A percentile compares a stretch with the other conserved stretches of the same genome.
These are phyloP conservation scores for Cybosia mesomella DNA, from an alignment of 2,888 invertebrate species.

Conservation along the genomic window DNA sequence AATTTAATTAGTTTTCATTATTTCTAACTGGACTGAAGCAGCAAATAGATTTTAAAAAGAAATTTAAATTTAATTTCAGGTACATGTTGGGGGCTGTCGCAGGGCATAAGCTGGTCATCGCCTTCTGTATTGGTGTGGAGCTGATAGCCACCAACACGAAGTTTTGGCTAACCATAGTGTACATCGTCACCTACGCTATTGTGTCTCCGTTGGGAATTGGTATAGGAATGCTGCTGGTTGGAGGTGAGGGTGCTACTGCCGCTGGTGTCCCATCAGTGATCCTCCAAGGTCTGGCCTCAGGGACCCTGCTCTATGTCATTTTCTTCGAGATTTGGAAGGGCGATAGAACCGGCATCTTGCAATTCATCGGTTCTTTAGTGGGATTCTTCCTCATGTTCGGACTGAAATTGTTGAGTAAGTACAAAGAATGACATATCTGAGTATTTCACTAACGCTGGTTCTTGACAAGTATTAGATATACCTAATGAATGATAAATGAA, in stretches of 20 bases:
- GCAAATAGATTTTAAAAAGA: no score
- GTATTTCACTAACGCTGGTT: no score
- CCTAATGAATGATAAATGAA: no score
- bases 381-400: slow-evolving; percentile 92
- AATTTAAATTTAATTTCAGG: no score
- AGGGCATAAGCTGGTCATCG: slow-evolving; percentile 94
- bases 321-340: slow-evolving; percentile 96
- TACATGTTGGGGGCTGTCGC: slow-evolving; percentile 95
- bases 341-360: slow-evolving; percentile 87
- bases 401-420: slow-evolving; percentile 88
- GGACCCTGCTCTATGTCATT: slow-evolving; percentile 97
- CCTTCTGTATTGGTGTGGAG: slow-evolving; percentile 95
- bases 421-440: slow-evolving; percentile 12
- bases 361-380: slow-evolving; percentile 89
- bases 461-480: no score
- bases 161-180: slow-evolving; percentile 87
- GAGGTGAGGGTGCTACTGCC: slow-evolving; percentile 85
- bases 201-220: slow-evolving; percentile 94
- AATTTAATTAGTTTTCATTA: no score
- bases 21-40: no score
- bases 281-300: slow-evolving; percentile 95
- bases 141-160: slow-evolving; percentile 91
- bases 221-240: slow-evolving; percentile 90
- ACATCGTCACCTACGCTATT: slow-evolving; percentile 91
- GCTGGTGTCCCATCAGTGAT: slow-evolving; percentile 89